These are phyloP conservation scores for Dromaius novaehollandiae DNA, from an alignment of 2,113 vertebrate species.

Conservation along the genomic window DNA sequence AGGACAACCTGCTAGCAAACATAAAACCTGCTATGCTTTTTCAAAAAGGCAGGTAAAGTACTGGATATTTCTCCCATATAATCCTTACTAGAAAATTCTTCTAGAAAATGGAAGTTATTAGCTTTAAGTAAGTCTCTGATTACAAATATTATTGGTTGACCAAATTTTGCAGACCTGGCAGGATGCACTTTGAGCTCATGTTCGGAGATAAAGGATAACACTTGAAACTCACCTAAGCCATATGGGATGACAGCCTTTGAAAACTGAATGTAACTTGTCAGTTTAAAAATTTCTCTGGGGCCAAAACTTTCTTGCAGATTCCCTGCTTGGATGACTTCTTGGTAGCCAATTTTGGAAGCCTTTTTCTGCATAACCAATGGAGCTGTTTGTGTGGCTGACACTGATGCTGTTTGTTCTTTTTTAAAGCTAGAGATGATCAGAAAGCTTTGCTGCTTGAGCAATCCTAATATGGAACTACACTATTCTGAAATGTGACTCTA, in stretches of 20 bases:
- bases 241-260: accelerated
- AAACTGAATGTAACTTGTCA: background rate
- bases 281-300: accelerated
- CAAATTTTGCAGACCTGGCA: background rate
- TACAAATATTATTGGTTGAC: background rate
- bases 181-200: background rate
- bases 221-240: background rate
- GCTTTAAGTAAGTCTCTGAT: background rate
- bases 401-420: accelerated
- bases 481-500: background rate
- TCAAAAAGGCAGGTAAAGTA: background rate
- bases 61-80: background rate
- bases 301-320: accelerated
- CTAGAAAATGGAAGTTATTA: background rate
- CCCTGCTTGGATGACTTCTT: too few species aligned
- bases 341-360: background rate
- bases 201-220: background rate
- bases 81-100: background rate
- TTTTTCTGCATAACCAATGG: background rate
- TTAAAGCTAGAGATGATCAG: background rate
- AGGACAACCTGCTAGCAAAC: background rate
- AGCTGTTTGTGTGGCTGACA: background rate
- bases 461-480: too few species aligned
- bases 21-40: background rate
- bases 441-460: background rate